phyloP scores from a whole-genome alignment of 2,797 vertebrate species.

The Orestias chungarensis region DNA sequence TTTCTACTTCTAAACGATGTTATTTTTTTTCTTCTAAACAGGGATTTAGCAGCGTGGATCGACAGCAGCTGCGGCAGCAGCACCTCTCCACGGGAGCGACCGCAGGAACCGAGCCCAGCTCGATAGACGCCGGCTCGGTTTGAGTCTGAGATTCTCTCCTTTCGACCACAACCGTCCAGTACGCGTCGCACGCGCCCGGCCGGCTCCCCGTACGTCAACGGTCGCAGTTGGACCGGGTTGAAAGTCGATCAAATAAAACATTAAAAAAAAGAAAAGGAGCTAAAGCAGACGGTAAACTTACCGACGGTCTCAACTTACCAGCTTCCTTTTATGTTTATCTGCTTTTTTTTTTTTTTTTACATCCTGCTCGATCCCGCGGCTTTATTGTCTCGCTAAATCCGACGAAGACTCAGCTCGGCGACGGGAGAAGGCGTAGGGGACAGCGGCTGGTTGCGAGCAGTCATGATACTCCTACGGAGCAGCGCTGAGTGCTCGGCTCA shows the following conservation, averaged over 20 bases:
- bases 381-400: conserved; percentile 54
- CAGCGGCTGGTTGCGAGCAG: conserved; percentile 74
- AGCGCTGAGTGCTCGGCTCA: conserved; percentile 71
- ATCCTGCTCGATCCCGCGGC: conserved; percentile 59
- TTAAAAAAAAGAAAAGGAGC: no score
- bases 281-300: conserved; percentile 65
- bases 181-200: no score
- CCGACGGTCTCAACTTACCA: conserved; percentile 65
- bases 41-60: conserved; percentile 8
- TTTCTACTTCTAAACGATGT: conserved; percentile 26
- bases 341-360: no score
- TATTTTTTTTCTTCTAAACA: conserved; percentile 11
- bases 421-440: conserved; percentile 43
- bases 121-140: conserved; percentile 63
- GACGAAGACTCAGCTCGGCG: conserved; percentile 49
- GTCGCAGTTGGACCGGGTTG: conserved; percentile 25
- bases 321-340: no score
- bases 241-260: conserved; percentile 46
- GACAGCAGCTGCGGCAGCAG: conserved; percentile 3
- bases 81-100: conserved; percentile 24
- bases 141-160: neutral
- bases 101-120: conserved; percentile 57
- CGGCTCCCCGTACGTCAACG: neutral
- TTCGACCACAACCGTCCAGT: conserved; percentile 24
- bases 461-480: conserved; percentile 74